Evolutionary conservation across 2,797 vertebrate species (phyloP), one percentile per base, ranked within the genome.

Genomic region (Nannoperca australis): DNA sequence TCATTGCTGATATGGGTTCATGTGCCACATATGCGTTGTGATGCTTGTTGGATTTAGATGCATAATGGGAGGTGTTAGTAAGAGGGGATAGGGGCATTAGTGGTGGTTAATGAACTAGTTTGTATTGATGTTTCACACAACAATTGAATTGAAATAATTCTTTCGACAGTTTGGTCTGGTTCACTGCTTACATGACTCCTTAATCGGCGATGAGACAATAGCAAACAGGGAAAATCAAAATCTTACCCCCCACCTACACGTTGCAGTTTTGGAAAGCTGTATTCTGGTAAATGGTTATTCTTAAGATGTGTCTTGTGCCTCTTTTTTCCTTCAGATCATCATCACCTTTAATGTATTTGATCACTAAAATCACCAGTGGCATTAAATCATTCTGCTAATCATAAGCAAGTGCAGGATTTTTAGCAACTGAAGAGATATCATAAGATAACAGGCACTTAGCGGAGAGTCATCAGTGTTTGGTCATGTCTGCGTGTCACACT

Each of bases 231-330:
- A 96, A 94, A 95, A 90, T 96, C 95, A 93, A 94, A 96, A 96
- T 96, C 93, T 95, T 92, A 93, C 91, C 89, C 93, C 95, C 76
- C 95, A 96, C 92, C 95, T 95, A 88, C 94, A 96, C 92, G 94
- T 96, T 95, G 95, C 95, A 51, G 96, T 96, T 93, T 95, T 96
- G 96, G 96, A 96, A 96, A 96, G 96, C 96, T 96, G 95, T 96
- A 96, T 96, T 90, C 95, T 96, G 96, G 96, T 96, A 96, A 96
- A 95, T 96, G 79, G 95, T 93, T 91, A 90, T 93, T 94, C 89
- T 94, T 96, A 86, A 96, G 92, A 87, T 91, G 84, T 95, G 94
- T 95, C 90, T 94, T 95, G 94, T 96, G 91, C 88, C 91, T 90
- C 79, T 84, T 90, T 90, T 84, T 91, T 89, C 84, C 91, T 92